Evolutionary conservation across 2,113 vertebrate genomes (phyloP).

Genomic region (western clawed frog (Xenopus tropicalis)): UCB_Xtro_10.0 CM004445.2:8468501-8469000

Average conservation of each 20-base stretch:
- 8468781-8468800: conserved; percentile 59
- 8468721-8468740: conserved; percentile 72
- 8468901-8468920: neutral
- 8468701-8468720: conserved; percentile 71
- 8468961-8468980: no score
- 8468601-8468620: conserved; percentile 69
- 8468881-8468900: conserved; percentile 54
- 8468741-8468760: conserved; percentile 51
- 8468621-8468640: conserved; percentile 71
- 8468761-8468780: conserved; percentile 57
- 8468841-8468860: neutral
- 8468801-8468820: conserved; percentile 45
- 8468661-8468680: conserved; percentile 70
- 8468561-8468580: conserved; percentile 74
- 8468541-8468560: neutral
- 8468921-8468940: no score
- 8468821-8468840: neutral
- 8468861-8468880: conserved; percentile 11
- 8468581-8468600: conserved; percentile 79
- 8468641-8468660: conserved; percentile 53
- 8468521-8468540: no score
- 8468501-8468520: no score
- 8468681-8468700: conserved; percentile 73
- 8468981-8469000: no score
- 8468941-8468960: no score